phyloP scores from a whole-genome alignment of 2,797 vertebrate genomes.

The Tarsius wallacei region DNA sequence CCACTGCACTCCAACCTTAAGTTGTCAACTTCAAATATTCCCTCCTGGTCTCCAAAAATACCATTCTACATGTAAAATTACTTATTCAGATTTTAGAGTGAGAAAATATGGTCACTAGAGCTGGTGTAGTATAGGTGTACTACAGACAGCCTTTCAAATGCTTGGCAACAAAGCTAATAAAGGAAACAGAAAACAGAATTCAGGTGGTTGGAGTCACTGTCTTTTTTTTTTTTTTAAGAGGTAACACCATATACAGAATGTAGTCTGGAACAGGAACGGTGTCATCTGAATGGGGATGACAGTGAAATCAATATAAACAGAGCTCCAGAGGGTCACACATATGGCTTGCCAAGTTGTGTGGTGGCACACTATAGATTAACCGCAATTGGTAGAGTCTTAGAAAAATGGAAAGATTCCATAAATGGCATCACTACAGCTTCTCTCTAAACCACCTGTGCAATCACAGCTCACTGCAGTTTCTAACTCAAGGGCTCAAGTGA shows the following conservation, averaged over 20 bases:
- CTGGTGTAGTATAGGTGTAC: too few species aligned
- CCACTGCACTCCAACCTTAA: neutral
- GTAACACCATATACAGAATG: neutral
- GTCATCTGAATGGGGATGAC: neutral
- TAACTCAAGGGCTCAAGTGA: too few species aligned
- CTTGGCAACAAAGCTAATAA: neutral
- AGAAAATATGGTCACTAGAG: neutral
- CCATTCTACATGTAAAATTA: neutral
- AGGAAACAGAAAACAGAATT: slow-evolving; percentile 12
- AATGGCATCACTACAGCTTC: neutral
- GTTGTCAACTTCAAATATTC: neutral
- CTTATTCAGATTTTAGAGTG: neutral
- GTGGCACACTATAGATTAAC: neutral
- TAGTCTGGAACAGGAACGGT: neutral
- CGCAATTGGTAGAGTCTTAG: neutral
- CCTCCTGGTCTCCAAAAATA: neutral
- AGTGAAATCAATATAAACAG: neutral
- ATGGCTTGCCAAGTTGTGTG: neutral
- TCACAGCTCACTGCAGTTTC: too few species aligned
- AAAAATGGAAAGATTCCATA: neutral
- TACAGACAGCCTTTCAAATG: slow-evolving; percentile 10
- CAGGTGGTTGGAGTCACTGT: neutral
- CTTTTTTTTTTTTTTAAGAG: neutral
- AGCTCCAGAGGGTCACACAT: neutral
- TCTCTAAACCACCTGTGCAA: neutral